Evolutionary conservation across 2,888 invertebrate species (phyloP), one percentile per base, ranked within the genome.

Genomic region (Keiferia lycopersicella): DNA sequence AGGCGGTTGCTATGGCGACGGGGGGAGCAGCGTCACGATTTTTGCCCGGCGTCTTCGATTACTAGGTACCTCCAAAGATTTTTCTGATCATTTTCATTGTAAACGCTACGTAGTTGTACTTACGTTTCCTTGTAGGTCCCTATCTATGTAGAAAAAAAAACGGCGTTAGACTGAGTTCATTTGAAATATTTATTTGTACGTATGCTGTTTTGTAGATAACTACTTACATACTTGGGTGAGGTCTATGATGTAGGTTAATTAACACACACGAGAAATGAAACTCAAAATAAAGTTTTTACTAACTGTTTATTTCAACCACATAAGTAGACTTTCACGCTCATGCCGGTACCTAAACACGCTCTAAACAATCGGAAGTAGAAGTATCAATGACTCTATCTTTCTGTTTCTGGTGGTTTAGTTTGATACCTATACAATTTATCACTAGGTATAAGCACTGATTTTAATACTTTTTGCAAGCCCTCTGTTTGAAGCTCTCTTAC

Each of bases 261-360:
- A 48, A 30, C 11, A 26, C 14, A 62, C 11, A 26, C 14, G 51
- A 53, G 12, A 60, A 78, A 72, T 73, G 67, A 78, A 82, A 75
- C 74, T 68, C 66, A 67, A 61, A 66, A 41, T 65, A 66, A 69
- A 75, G 73, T 79, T 82, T 87, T 88, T 83, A 81, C 88, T 90
- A 89, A 88, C 85, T 78, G 83, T 89, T 88, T 89, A 88, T 88
- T 88, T 84, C 76, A 88, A 89, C 88, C 89, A 87, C 84, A 83
- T 82, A 79, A 75, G 78, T 77, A 82, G 81, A 83, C 69, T 69
- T 73, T 77, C 81, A 78, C 83, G 78, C 77, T 79, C 68, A 68
- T 64, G 64, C 8, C 8, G 34, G 34, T 68, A 74, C 70, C 71
- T 66, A 70, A 62, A 41, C 39, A 66, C 72, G 70, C 71, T 67